Base-by-base conservation (phyloP, 2,888 invertebrate species). In the Cryptops parisi region DNA sequence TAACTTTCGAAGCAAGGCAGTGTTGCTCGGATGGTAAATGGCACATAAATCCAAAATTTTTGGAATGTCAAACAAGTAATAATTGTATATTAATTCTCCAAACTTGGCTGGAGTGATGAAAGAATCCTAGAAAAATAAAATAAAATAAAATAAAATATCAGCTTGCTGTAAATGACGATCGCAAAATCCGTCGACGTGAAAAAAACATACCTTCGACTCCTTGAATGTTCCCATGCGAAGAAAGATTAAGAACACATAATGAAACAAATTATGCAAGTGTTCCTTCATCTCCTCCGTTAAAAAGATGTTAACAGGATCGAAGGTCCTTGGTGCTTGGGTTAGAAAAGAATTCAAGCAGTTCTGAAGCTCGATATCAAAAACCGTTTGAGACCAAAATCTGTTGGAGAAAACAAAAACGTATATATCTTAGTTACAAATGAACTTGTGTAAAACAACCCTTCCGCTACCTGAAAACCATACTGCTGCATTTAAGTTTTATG, bases 51-150 rank as follows among this genome's bases (percentile, higher is more conserved):
- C 88, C 70, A 85, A 78, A 50, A 89, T 68, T 63, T 84, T 81
- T 0, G 88, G 84, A 58, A 88, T 75, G n/a, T 88, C 84, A 62
- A 87, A 80, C 58, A 90, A 71, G 67, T 79, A 86, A 60, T 85
- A 81, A 56, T 83, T 75, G 67, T 87, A 87, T 47, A 89, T 65
- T n/a, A 84, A 63, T 4, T 78, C 74, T 0, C 79, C 80, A 71
- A 84, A 78, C 54, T 75, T 76, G 39, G 75, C 70, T 50, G 77
- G 77, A 1, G 72, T 76, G 65, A 88, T 79, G 74, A 62, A 62
- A 55, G 62, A 53, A 38, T 67, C 64, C 65, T 68, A 59, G 2
- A 60, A 60, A 60, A 60, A 53, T n/a, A n/a, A 44, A 56, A 27
- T 54, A 52, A 53, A 44, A 44, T 22, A 15, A 22, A 45, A 45